Base-by-base conservation (phyloP, 2,797 vertebrate genomes). In the Trachops cirrhosus region DNA sequence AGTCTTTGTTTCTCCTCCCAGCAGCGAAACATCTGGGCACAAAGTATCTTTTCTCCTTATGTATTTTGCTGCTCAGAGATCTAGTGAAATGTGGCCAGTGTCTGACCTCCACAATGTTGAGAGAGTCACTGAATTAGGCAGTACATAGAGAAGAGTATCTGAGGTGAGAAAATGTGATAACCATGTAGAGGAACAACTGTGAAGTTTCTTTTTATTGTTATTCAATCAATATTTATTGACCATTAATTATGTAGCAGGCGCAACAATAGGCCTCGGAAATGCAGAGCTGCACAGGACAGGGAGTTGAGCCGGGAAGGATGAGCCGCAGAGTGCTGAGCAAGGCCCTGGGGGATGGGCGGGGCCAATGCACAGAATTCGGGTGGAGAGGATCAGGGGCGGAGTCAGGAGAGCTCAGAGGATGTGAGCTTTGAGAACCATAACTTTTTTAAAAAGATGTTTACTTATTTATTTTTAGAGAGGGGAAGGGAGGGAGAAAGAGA, bases 31-130 rank as follows among this genome's bases (percentile, higher is more conserved):
- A 2, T 48, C 22, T 52, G 34, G 41, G 50, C 46, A 52, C 75
- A 59, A 34, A 44, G 5, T 22, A 34, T 39, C 50, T 93, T 86
- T 94, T 39, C 29, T 41, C 44, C 10, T 14, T 71, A 0, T 24
- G 44, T 64, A 41, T 39, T 73, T 6, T 73, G 41, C 10, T 70
- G 34, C 29, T 50, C 73, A 57, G 82, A 59, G 64, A 50, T 54
- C 59, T 73, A 16, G 52, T 48, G 11, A 86, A 71, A 52, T 84
- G 24, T 67, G 39, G 84, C 75, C 32, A 68, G 29, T 54, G 84
- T 75, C 44, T 89, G 44, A 39, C 74, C 39, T 94, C 94, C 24
- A 24, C 11, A 67, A 70, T 78, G 82, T 86, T 41, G 68, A 64
- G 21, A 83, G 29, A 86, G 39, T 89, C 80, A n/a, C 77, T 52